A percentile compares a stretch with the other conserved stretches of the same genome.
These are phyloP conservation scores for Tribolium freemani DNA, from an alignment of 2,888 invertebrate genomes.

Conservation along the genomic window DNA sequence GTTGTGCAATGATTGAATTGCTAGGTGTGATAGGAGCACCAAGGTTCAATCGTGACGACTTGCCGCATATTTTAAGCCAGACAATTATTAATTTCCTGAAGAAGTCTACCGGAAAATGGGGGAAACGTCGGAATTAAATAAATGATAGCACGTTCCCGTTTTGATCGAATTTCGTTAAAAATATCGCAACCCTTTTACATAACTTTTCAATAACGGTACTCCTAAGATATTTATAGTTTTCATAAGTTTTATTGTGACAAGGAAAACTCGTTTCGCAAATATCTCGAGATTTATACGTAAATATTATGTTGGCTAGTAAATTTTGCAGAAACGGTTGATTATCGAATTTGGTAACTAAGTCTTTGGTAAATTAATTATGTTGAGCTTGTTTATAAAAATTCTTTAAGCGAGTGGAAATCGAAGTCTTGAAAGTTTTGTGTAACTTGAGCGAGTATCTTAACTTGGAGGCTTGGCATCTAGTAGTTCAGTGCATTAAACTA, in stretches of 20 bases:
- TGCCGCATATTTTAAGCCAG: slow-evolving; percentile 16
- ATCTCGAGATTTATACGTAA: neutral
- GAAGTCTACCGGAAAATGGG: slow-evolving; percentile 20
- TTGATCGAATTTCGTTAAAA: neutral
- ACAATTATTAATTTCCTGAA: slow-evolving; percentile 34
- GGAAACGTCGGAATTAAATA: slow-evolving; percentile 26
- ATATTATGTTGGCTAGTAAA: neutral
- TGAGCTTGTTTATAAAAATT: neutral
- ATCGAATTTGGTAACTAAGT: neutral
- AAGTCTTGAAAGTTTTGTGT: slow-evolving; percentile 7
- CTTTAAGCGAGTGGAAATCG: neutral
- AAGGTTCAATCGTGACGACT: slow-evolving; percentile 6
- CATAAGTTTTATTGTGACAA: slow-evolving; percentile 7
- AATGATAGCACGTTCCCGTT: slow-evolving; percentile 8
- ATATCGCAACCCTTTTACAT: slow-evolving; percentile 13
- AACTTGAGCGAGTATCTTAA: slow-evolving; percentile 8
- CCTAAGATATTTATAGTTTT: slow-evolving; percentile 10
- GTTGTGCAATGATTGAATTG: too few species aligned
- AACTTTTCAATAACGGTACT: slow-evolving; percentile 9
- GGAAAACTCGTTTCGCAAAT: neutral
- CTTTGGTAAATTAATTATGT: neutral
- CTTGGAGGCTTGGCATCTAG: slow-evolving; percentile 1
- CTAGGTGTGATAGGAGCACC: neutral
- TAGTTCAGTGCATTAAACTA: slow-evolving; percentile 17
- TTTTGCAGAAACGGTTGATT: neutral